Evolutionary conservation across 2,113 vertebrate genomes (phyloP).

Genomic region (Oophaga pumilio): DNA sequence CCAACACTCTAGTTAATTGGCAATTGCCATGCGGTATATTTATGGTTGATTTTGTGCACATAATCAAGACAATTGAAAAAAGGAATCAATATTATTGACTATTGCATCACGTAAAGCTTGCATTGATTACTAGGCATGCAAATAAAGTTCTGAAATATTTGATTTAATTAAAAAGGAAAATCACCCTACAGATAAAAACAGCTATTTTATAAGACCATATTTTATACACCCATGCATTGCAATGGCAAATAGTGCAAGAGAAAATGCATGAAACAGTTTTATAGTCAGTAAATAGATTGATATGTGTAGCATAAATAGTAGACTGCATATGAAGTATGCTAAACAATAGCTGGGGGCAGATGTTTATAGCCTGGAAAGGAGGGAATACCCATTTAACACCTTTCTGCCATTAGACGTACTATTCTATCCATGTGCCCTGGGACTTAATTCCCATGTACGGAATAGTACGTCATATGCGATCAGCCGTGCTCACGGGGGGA

Average conservation of each 20-base stretch:
- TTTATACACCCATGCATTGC: neutral
- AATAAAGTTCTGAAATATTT: conserved; percentile 24
- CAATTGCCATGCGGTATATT: conserved; percentile 37
- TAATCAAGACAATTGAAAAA: conserved; percentile 57
- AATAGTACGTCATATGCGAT: no score
- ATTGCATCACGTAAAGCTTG: conserved; percentile 20
- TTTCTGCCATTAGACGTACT: no score
- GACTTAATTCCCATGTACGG: no score
- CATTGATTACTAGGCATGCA: neutral
- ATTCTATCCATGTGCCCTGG: no score
- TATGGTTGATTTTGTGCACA: conserved; percentile 33
- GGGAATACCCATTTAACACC: no score
- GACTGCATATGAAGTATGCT: no score
- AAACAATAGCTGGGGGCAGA: no score
- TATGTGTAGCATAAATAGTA: no score
- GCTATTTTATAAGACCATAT: neutral
- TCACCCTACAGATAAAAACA: neutral
- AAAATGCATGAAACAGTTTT: neutral
- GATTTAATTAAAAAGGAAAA: conserved; percentile 29
- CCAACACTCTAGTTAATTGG: conserved; percentile 52
- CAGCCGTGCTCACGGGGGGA: no score
- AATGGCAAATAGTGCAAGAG: neutral
- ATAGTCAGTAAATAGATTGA: neutral
- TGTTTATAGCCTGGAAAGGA: no score
- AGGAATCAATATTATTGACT: conserved; percentile 51